These are phyloP conservation scores for Globodera ellingtonae DNA, from an alignment of 1,140 invertebrate genomes.

Conservation along the genomic window DNA sequence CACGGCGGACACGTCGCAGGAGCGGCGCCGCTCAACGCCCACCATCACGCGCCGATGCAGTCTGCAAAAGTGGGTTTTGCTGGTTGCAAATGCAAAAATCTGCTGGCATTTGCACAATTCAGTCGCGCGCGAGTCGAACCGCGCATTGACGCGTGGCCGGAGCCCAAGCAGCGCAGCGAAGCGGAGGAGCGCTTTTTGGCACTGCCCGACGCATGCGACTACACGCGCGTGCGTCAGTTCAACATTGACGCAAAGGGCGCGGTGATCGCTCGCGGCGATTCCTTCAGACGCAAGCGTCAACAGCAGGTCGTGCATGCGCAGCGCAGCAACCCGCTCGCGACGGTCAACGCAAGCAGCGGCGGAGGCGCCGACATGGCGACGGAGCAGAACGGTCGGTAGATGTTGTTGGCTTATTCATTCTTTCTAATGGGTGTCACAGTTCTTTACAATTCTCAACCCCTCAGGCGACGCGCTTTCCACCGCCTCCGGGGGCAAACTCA, in stretches of 20 bases:
- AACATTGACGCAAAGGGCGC: conserved; percentile 57
- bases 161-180: conserved; percentile 55
- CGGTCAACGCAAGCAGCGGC: background rate
- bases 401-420: background rate
- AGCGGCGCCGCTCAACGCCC: conserved; percentile 45
- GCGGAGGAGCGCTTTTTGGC: conserved; percentile 53
- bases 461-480: conserved; percentile 7
- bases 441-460: background rate
- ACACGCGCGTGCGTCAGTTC: conserved; percentile 57
- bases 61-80: conserved; percentile 39
- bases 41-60: conserved; percentile 38
- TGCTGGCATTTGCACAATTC: conserved; percentile 24
- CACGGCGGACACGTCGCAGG: conserved; percentile 14
- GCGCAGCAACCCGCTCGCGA: conserved; percentile 11
- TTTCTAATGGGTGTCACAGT: too few species aligned
- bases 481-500: background rate
- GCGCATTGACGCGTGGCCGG: conserved; percentile 56
- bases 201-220: conserved; percentile 53
- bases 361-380: conserved; percentile 2
- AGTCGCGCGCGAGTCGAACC: conserved; percentile 6
- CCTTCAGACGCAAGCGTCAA: conserved; percentile 49
- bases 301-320: background rate
- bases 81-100: conserved; percentile 10
- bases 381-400: background rate
- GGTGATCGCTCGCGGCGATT: conserved; percentile 53